phyloP scores from a whole-genome alignment of 2,888 invertebrate genomes.

The Perithous albicinctus region DNA sequence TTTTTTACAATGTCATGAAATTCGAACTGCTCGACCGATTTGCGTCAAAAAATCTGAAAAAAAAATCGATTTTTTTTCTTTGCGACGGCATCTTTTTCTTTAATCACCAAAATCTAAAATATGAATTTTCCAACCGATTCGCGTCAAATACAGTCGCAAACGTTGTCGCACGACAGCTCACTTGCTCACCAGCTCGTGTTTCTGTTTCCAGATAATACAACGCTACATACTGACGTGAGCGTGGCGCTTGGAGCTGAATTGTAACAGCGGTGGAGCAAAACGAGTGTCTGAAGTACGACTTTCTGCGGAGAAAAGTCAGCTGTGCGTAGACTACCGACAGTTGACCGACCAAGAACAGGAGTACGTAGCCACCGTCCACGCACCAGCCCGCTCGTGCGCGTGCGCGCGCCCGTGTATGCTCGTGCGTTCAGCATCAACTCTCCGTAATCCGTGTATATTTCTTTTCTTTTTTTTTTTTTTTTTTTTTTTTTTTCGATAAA shows the following conservation, averaged over 20 bases:
- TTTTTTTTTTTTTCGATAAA: constrained; percentile 39
- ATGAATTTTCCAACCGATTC: too few relatives aligned
- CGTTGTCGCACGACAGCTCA: too few relatives aligned
- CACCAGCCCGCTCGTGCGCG: constrained; percentile 37
- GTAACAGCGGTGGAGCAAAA: constrained; percentile 73
- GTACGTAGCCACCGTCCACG: constrained; percentile 78
- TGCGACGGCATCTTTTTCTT: too few relatives aligned
- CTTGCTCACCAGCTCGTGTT: neutral
- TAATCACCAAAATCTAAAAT: too few relatives aligned
- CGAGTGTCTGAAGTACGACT: constrained; percentile 72
- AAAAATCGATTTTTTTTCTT: too few relatives aligned
- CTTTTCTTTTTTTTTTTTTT: constrained; percentile 43
- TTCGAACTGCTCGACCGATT: too few relatives aligned
- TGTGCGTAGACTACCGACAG: constrained; percentile 69
- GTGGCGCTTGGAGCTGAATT: constrained; percentile 76
- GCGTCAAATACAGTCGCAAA: too few relatives aligned
- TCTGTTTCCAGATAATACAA: constrained; percentile 79
- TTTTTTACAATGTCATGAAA: too few relatives aligned
- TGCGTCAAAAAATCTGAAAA: neutral
- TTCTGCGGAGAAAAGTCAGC: constrained; percentile 77
- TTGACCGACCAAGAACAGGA: constrained; percentile 77
- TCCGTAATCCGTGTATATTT: constrained; percentile 52
- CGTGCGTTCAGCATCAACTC: constrained; percentile 48
- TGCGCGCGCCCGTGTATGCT: constrained; percentile 43
- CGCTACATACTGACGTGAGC: constrained; percentile 83